Conservation (phyloP, 2,888 invertebrate genomes). For the Synanthedon andrenaeformis region DNA sequence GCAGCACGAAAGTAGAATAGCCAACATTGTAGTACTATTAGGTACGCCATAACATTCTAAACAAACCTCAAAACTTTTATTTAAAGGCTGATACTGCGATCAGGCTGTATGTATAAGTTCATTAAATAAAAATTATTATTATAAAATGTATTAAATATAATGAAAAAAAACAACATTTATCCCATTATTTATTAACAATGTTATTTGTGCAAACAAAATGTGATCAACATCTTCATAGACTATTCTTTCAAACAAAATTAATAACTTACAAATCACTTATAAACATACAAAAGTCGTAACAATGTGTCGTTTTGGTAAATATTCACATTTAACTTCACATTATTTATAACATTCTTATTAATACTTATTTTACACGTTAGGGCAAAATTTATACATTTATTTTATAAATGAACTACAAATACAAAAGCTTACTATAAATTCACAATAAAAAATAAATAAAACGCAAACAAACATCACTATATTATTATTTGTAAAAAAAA, state of each 20-base stretch:
- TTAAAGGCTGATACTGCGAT: no score
- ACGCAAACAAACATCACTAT: no score
- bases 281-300: slow-evolving; percentile 18
- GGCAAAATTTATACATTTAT: neutral
- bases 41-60: no score
- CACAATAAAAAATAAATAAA: no score
- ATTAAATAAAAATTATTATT: no score
- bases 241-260: slow-evolving; percentile 63
- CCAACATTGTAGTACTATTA: no score
- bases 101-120: no score
- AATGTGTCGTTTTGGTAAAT: slow-evolving; percentile 48
- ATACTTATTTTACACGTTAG: slow-evolving; percentile 2
- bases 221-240: slow-evolving; percentile 60
- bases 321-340: slow-evolving; percentile 15
- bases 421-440: no score
- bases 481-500: no score
- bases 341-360: slow-evolving; percentile 1
- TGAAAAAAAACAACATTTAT: slow-evolving; percentile 2
- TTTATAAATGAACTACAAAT: neutral
- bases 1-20: no score
- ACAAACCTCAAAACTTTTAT: no score
- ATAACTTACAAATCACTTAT: slow-evolving; percentile 32
- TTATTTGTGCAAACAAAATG: slow-evolving; percentile 52
- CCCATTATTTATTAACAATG: slow-evolving; percentile 52
- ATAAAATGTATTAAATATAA: no score